These are phyloP conservation scores for Microplitis demolitor DNA, from an alignment of 1,140 invertebrate genomes.

Conservation along the genomic window DNA sequence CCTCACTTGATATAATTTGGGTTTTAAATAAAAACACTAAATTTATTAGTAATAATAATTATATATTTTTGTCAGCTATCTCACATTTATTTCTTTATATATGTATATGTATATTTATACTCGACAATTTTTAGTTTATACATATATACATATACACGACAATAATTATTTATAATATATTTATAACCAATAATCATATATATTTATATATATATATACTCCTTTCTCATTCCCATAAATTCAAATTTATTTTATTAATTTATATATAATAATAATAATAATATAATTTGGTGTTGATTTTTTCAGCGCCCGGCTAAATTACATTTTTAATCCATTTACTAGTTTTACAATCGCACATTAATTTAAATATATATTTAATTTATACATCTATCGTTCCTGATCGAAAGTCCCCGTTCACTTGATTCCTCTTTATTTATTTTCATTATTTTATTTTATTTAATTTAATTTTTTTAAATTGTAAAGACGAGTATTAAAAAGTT, in stretches of 20 bases:
- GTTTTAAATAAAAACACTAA: neutral
- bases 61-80: conserved; percentile 49
- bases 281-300: too few species aligned
- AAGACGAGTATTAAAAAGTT: neutral
- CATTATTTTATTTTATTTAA: too few species aligned
- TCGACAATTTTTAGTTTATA: conserved; percentile 13
- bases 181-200: conserved; percentile 35
- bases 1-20: neutral
- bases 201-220: conserved; percentile 48
- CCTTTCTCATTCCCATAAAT: conserved; percentile 15
- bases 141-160: conserved; percentile 29
- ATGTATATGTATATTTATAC: conserved; percentile 44
- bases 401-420: too few species aligned
- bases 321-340: too few species aligned
- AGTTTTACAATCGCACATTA: too few species aligned
- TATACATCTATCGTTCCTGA: neutral
- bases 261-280: neutral
- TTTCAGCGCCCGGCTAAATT: too few species aligned
- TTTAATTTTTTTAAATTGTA: neutral
- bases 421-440: too few species aligned
- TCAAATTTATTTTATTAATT: conserved; percentile 26
- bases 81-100: conserved; percentile 43
- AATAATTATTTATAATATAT: conserved; percentile 29
- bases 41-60: conserved; percentile 38
- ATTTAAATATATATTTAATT: neutral